These are phyloP conservation scores for Drosophila ustulata DNA, from an alignment of 2,888 invertebrate species.

Conservation along the genomic window DNA sequence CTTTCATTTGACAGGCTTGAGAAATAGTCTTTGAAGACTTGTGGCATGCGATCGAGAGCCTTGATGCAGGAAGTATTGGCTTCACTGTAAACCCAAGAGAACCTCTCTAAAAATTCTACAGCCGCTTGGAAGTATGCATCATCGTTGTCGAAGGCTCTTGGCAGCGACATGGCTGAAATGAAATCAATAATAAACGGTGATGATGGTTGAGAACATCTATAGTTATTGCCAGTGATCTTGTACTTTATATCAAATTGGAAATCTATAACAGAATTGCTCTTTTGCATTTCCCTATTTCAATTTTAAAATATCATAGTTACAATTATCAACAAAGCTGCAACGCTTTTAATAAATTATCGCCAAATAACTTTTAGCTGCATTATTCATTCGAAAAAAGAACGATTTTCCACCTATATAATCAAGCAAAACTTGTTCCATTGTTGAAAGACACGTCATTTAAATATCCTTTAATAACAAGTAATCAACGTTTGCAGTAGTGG, in stretches of 20 bases:
- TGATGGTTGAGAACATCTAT: background rate
- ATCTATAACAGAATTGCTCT: background rate
- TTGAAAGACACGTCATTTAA: constrained; percentile 15
- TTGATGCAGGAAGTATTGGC: constrained; percentile 89
- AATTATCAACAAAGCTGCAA: background rate
- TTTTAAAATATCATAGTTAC: background rate
- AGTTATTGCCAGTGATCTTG: background rate
- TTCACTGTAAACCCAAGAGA: constrained; percentile 88
- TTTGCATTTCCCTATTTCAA: background rate
- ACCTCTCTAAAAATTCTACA: constrained; percentile 87
- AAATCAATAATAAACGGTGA: background rate
- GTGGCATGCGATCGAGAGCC: constrained; percentile 86
- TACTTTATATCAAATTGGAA: background rate
- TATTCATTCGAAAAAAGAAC: background rate
- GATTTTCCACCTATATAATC: background rate
- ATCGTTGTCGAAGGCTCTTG: constrained; percentile 66
- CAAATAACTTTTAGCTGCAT: no score
- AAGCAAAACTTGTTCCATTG: constrained; percentile 1
- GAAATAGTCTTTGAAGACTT: constrained; percentile 86
- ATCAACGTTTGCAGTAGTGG: constrained; percentile 19
- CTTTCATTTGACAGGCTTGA: constrained; percentile 83
- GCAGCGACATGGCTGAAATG: constrained; percentile 83
- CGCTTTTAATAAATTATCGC: no score
- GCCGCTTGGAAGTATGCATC: constrained; percentile 87
- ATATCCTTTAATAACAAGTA: constrained; percentile 37